Conservation (phyloP, 2,113 vertebrate genomes). For the Butorides virescens region DNA sequence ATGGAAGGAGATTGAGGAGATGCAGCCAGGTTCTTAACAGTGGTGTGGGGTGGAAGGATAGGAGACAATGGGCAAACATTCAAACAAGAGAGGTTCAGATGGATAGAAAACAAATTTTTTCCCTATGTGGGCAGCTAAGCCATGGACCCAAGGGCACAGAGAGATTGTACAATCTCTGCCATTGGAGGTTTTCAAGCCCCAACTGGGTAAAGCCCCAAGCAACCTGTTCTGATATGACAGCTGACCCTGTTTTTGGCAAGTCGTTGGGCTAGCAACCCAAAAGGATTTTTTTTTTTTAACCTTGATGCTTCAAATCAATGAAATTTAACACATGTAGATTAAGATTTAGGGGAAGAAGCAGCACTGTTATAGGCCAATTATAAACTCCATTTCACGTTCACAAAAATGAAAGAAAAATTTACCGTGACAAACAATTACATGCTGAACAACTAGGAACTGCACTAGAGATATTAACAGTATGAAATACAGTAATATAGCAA, state of each 20-base stretch:
- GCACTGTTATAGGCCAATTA: neutral
- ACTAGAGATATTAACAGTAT: neutral
- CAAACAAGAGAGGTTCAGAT: neutral
- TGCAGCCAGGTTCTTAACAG: neutral
- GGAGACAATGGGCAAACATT: neutral
- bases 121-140: neutral
- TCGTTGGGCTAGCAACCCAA: neutral
- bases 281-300: neutral
- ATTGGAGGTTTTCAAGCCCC: neutral
- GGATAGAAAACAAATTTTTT: neutral
- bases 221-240: neutral
- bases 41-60: fast-evolving
- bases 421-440: neutral
- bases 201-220: neutral
- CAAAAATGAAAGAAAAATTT: neutral
- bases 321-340: neutral
- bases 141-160: neutral
- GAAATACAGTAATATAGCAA: neutral
- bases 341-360: neutral
- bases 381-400: neutral
- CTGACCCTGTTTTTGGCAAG: neutral
- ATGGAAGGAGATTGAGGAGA: fast-evolving
- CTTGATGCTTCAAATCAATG: neutral
- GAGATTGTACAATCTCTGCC: fast-evolving
- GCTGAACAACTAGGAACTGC: neutral